These are phyloP conservation scores for Zoroaster sp. DNA, from an alignment of 53 echinoderm and acorn worm genomes.

Conservation along the genomic window DNA sequence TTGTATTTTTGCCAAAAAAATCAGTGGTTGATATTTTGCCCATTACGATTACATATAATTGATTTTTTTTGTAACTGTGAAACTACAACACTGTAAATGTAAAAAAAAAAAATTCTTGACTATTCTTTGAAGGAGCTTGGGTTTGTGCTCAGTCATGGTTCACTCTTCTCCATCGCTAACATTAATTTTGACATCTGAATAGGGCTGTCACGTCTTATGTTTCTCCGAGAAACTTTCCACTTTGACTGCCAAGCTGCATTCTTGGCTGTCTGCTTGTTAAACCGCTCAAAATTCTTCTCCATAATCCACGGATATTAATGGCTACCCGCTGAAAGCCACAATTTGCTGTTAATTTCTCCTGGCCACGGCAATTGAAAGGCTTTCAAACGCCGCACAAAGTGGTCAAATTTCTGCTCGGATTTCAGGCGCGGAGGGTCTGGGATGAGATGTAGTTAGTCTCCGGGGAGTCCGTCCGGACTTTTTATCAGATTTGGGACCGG, in stretches of 20 bases:
- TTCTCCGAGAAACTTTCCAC: constrained; percentile 45
- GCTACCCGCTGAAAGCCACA: constrained; percentile 50
- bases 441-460: constrained; percentile 66
- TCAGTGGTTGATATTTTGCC: no score
- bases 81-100: not conserved
- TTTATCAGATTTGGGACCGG: constrained; percentile 61
- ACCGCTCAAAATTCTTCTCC: constrained; percentile 53
- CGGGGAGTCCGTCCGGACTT: constrained; percentile 40
- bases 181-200: constrained; percentile 52
- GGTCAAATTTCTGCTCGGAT: constrained; percentile 82
- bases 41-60: no score
- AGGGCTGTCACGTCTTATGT: constrained; percentile 40
- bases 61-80: not conserved
- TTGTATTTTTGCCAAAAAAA: no score
- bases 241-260: constrained; percentile 40
- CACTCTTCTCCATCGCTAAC: not conserved
- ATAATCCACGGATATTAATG: constrained; percentile 50
- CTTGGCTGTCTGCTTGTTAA: constrained; percentile 34
- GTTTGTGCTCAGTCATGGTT: not conserved
- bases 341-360: constrained; percentile 49
- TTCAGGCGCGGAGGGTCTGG: constrained; percentile 62
- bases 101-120: not conserved
- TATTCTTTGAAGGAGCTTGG: not conserved
- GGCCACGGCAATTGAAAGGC: constrained; percentile 73
- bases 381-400: constrained; percentile 68